These are phyloP conservation scores for Chymomyza caudatula DNA, from an alignment of 2,888 invertebrate genomes.

Conservation along the genomic window DNA sequence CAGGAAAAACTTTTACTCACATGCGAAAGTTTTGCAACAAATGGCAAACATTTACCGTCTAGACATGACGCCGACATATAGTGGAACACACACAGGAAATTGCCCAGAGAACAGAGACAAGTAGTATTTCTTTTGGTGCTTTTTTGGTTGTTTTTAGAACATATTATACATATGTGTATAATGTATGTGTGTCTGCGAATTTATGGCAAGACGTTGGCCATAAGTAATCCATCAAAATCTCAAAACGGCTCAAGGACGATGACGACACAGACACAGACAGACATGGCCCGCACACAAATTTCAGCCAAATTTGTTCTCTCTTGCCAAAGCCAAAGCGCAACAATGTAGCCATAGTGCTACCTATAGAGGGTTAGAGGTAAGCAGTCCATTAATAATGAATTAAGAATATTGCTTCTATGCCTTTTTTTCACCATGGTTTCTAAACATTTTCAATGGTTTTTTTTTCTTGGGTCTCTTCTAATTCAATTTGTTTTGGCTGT, in stretches of 20 bases:
- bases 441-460: neutral
- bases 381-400: constrained; percentile 12
- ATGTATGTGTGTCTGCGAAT: neutral
- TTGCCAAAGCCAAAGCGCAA: neutral
- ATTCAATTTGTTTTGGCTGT: neutral
- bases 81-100: neutral
- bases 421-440: neutral
- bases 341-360: neutral
- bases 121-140: neutral
- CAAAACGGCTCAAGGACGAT: constrained; percentile 16
- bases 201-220: neutral
- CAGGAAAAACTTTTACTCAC: constrained; percentile 8
- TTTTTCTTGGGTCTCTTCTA: neutral
- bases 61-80: constrained; percentile 40
- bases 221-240: constrained; percentile 18
- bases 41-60: constrained; percentile 51
- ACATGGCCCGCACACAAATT: neutral
- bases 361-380: neutral
- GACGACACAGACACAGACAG: neutral
- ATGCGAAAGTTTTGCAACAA: constrained; percentile 26
- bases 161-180: neutral
- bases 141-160: neutral
- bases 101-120: neutral
- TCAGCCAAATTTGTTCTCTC: neutral
- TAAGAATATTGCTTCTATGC: neutral